phyloP scores from a whole-genome alignment of 1,140 invertebrate genomes.

The Saccostrea cuccullata region DNA sequence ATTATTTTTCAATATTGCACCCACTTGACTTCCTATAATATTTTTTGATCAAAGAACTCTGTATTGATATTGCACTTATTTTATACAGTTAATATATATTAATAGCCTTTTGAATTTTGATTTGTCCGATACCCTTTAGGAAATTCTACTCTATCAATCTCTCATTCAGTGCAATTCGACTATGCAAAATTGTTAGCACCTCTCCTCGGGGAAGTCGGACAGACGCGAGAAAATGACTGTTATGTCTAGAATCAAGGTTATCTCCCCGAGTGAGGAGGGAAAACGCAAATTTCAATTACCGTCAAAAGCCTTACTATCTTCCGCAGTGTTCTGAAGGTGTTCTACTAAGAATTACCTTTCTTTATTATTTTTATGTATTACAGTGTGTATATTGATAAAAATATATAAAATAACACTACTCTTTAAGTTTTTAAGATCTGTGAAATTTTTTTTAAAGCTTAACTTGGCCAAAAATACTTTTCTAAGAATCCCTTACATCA shows the following conservation, averaged over 20 bases:
- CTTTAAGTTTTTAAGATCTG: background rate
- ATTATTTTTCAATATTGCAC: background rate
- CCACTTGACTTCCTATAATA: no score
- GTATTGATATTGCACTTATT: no score
- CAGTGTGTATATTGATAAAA: no score
- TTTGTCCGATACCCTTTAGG: no score
- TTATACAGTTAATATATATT: no score
- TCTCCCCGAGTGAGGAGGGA: background rate
- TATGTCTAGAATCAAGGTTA: slow-evolving; percentile 6
- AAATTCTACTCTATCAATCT: no score
- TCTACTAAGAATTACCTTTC: background rate
- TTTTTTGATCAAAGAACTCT: no score
- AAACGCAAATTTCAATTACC: slow-evolving; percentile 8
- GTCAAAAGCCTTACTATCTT: background rate
- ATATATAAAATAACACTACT: background rate
- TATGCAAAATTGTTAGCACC: background rate
- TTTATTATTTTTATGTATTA: background rate
- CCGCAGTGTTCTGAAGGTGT: background rate
- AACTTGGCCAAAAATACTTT: no score
- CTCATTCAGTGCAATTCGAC: background rate
- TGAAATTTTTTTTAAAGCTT: background rate
- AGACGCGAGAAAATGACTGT: background rate
- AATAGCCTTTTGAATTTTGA: no score
- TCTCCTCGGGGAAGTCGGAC: background rate
- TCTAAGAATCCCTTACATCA: no score